Evolutionary conservation across 2,888 invertebrate species (phyloP).

Genomic region (Drosophila quasianomalipes): DNA sequence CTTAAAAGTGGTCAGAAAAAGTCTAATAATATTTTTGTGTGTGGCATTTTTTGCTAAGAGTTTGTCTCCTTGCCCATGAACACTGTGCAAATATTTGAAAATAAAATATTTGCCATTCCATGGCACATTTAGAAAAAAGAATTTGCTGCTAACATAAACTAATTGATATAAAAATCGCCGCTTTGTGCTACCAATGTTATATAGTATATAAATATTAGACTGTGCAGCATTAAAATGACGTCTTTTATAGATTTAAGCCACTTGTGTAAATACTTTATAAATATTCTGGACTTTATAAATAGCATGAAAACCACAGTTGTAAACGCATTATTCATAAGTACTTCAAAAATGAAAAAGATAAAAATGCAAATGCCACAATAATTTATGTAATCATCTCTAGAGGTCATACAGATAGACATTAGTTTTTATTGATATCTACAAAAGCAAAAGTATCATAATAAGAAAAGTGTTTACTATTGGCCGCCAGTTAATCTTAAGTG

Average conservation of each 20-base stretch:
- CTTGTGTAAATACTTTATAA: not conserved
- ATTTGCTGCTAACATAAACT: not conserved
- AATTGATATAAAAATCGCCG: too few relatives aligned
- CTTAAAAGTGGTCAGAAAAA: not conserved
- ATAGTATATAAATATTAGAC: not conserved
- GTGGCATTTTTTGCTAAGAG: not conserved
- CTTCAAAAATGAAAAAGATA: not conserved
- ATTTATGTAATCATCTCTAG: not conserved
- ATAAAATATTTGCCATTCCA: not conserved
- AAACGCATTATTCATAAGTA: not conserved
- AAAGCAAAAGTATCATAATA: not conserved
- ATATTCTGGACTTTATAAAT: not conserved
- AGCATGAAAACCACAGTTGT: not conserved
- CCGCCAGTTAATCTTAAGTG: conserved; percentile 48
- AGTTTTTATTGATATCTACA: not conserved
- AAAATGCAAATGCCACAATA: not conserved
- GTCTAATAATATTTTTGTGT: not conserved
- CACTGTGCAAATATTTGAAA: not conserved
- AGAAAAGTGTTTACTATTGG: not conserved
- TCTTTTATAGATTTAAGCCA: not conserved
- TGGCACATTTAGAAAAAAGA: not conserved
- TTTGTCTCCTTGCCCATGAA: not conserved
- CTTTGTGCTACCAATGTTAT: too few relatives aligned
- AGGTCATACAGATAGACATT: not conserved
- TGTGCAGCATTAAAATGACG: not conserved